Evolutionary conservation across 2,888 invertebrate genomes (phyloP).

Genomic region (Bembecia ichneumoniformis): DNA sequence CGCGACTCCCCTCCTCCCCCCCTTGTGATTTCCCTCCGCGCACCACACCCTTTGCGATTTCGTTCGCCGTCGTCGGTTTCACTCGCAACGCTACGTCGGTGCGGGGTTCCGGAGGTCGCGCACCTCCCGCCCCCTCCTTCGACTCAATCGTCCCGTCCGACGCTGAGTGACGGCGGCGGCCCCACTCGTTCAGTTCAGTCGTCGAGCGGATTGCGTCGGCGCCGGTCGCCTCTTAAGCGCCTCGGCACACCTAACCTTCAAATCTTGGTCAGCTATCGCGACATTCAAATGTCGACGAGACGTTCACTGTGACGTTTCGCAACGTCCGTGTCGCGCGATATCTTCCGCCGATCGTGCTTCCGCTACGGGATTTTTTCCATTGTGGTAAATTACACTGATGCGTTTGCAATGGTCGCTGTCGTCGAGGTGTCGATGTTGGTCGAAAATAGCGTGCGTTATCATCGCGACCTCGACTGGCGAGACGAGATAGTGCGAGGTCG

Average conservation of each 20-base stretch:
- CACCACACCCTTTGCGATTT: neutral
- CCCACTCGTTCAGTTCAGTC: constrained; percentile 43
- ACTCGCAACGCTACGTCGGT: constrained; percentile 36
- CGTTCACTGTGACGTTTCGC: constrained; percentile 24
- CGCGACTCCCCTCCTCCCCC: constrained; percentile 18
- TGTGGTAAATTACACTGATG: constrained; percentile 41
- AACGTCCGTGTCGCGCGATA: constrained; percentile 19
- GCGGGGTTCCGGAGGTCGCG: constrained; percentile 60
- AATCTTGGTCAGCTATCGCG: constrained; percentile 19
- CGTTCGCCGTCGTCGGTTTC: constrained; percentile 31
- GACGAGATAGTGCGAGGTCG: constrained; percentile 68
- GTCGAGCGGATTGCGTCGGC: constrained; percentile 64
- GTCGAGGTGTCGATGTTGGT: constrained; percentile 43
- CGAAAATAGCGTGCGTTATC: constrained; percentile 67
- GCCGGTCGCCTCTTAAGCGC: constrained; percentile 35
- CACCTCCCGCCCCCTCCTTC: constrained; percentile 52
- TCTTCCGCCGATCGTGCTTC: constrained; percentile 26
- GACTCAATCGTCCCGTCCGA: constrained; percentile 34
- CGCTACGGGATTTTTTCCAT: constrained; percentile 36
- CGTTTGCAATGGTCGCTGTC: constrained; percentile 57
- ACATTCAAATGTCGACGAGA: constrained; percentile 20
- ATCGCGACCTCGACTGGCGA: constrained; percentile 63
- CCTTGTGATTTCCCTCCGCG: constrained; percentile 43
- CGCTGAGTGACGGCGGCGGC: constrained; percentile 15
- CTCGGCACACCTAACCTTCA: constrained; percentile 13